Evolutionary conservation across 2,888 invertebrate genomes (phyloP), one percentile per base, ranked within the genome.

Genomic region (Lasioglossum malachurum): DNA sequence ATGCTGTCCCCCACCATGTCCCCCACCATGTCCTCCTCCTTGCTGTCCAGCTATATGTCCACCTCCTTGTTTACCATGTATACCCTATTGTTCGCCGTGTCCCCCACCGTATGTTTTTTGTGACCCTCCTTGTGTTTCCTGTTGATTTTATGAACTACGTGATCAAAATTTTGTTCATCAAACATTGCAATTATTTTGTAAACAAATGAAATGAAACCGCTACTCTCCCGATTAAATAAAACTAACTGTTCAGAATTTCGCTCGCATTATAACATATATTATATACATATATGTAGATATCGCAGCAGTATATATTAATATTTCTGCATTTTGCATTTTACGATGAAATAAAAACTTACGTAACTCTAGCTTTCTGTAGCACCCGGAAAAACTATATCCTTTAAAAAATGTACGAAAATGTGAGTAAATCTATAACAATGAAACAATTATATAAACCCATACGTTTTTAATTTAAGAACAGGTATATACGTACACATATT

Each of bases 21-120:
- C 78, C 12, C 78, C 77, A 35, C 64, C 57, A 4, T 82, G 75
- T 73, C n/a, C 44, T n/a, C 16, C 95, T 57, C 16, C 95, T 57
- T 67, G 76, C 14, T 87, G 82, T 38, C 38, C 41, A 60, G 86
- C 87, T 0, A 88, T 57, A 27, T 82, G 83, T 49, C 31, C 46
- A n/a, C 80, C 78, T 19, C 31, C 71, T 57, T 84, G 71, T 69
- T 16, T 38, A 73, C 78, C 75, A 41, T 64, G 84, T 7, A 60
- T 71, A 7, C 85, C 73, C 35, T 72, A 74, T 16, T 76, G 74
- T 49, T n/a, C 67, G 2, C 80, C 84, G 0, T 80, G 80, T 41
- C 73, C 77, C 2, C 73, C 53, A 31, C 67, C 73, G 46, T 46
- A 46, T 38, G 35, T 77, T 49, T 27, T 60, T 46, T 38, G 64